phyloP scores from a whole-genome alignment of 2,113 vertebrate species.

The Ptychochromis oligacanthus region DNA sequence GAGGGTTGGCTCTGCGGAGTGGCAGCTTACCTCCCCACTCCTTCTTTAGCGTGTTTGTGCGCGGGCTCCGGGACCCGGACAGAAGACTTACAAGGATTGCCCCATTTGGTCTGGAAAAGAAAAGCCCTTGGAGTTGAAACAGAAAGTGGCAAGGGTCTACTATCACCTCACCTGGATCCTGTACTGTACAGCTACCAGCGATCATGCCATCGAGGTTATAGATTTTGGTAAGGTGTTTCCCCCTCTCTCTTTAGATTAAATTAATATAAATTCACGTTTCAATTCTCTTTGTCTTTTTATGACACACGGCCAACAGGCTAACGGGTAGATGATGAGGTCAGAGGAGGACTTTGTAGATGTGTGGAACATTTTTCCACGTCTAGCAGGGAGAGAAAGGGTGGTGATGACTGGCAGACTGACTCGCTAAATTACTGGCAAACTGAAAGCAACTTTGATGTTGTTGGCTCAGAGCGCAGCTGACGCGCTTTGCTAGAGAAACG shows the following conservation, averaged over 20 bases:
- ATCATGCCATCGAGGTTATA: constrained; percentile 69
- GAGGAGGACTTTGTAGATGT: constrained; percentile 30
- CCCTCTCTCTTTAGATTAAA: constrained; percentile 25
- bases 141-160: constrained; percentile 48
- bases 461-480: constrained; percentile 9
- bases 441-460: constrained; percentile 60
- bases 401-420: constrained; percentile 21
- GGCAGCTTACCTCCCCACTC: constrained; percentile 13
- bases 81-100: constrained; percentile 52
- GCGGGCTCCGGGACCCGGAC: constrained; percentile 50
- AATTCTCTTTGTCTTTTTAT: background rate
- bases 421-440: constrained; percentile 22
- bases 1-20: constrained; percentile 18
- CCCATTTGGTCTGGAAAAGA: constrained; percentile 45
- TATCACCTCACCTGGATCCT: constrained; percentile 52
- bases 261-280: constrained; percentile 23
- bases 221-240: constrained; percentile 73
- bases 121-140: constrained; percentile 66
- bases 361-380: constrained; percentile 10
- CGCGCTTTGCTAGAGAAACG: background rate
- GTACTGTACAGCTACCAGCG: constrained; percentile 39
- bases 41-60: constrained; percentile 18
- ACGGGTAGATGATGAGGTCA: constrained; percentile 31
- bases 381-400: constrained; percentile 18
- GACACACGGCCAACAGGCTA: constrained; percentile 11